Conservation (phyloP, 2,113 vertebrate genomes). For the Ceratotherium simum region DNA sequence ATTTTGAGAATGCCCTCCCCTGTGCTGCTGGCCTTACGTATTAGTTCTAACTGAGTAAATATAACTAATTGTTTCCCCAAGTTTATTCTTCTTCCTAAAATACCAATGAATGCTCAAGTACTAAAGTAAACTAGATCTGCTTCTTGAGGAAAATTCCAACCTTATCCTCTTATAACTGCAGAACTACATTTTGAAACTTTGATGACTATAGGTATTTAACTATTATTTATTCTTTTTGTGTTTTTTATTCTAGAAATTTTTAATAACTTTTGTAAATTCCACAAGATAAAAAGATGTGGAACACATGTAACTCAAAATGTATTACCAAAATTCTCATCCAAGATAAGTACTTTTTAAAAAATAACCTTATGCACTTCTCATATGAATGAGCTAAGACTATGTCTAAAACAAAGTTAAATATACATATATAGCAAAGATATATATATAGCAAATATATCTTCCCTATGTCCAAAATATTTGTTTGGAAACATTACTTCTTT, state of each 20-base stretch:
- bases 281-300: not conserved
- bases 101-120: not conserved
- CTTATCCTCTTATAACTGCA: not conserved
- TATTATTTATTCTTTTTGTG: not conserved
- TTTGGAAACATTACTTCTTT: conserved; percentile 38
- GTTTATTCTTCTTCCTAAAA: conserved; percentile 59
- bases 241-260: not conserved
- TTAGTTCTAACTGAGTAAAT: conserved; percentile 57
- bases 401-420: not conserved
- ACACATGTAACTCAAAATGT: not conserved
- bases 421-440: not conserved
- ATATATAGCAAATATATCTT: not conserved
- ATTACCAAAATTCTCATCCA: not conserved
- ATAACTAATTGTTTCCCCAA: conserved; percentile 49
- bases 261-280: conserved; percentile 21
- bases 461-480: not conserved
- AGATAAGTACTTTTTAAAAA: not conserved
- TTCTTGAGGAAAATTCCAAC: not conserved
- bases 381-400: not conserved
- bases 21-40: not conserved
- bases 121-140: conserved; percentile 44
- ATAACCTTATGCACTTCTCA: not conserved
- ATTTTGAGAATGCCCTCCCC: not conserved
- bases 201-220: not conserved
- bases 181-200: conserved; percentile 16